Base-by-base conservation (phyloP, 92 coral and sea anemone genomes). In the Heteractis magnifica region DNA sequence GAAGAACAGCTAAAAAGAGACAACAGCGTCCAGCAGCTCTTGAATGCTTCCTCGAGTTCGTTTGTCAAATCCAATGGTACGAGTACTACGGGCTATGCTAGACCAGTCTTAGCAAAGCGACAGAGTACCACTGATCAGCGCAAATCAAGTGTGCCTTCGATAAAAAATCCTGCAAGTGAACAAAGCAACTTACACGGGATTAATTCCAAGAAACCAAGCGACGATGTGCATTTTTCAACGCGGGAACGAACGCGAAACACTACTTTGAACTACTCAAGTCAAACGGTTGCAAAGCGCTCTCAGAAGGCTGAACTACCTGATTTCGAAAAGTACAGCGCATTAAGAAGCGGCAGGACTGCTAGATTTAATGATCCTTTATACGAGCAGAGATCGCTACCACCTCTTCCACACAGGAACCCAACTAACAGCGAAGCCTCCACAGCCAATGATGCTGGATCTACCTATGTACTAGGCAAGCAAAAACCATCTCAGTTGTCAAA, bases 301-400 rank as follows among this genome's bases (percentile, higher is more conserved):
- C 72, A 84, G 80, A 86, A 86, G 51, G 76, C 21, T 18, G 14
- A 77, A 19, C 19, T 59, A 34, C 65, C 9, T 10, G 16, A 23
- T 16, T 56, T 53, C 15, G 55, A 80, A 16, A 86, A 73, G 51
- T 77, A 21, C 15, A 21, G 73, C 44, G 8, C 59, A 62, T 79
- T 56, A 8, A 64, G 76, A 18, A 86, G 85, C 41, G 68, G 59
- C 79, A 79, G 89, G 34, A 59, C 48, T 14, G 79, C 23, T 7
- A 48, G 84, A 1, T 81, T 41, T 16, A 70, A 77, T 52, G 84
- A 81, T 21, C 84, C 76, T 16, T 21, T 81, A 1, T 81, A 81
- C 56, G 77, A 81, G 21, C 84, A 81, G 49, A 58, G 84, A 49
- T 81, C 84, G 23, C 73, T 81, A 0, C 84, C 84, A 19, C 84